Evolutionary conservation across 1,140 invertebrate species (phyloP), one percentile per base, ranked within the genome.

Genomic region (Eriocheir sinensis): DNA sequence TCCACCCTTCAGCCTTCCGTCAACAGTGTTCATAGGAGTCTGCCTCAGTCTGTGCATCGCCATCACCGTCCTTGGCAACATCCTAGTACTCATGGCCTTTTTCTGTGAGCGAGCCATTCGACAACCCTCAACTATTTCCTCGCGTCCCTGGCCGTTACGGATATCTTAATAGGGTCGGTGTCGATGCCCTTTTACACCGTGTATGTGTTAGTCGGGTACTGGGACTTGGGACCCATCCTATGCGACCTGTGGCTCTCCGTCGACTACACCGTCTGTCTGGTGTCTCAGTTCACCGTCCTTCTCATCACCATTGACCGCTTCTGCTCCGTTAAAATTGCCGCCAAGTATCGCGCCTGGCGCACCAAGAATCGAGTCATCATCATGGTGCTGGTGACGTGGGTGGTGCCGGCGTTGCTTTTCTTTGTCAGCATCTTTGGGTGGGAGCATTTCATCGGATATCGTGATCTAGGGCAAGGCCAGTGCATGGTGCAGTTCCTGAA

Each of bases 81-180:
- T 99, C 85, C 97, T 99, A 27, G 99, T 99, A 44, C 97, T 99
- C 36, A 96, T 99, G 53, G 99, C 99, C 36, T 99, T 99, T 97
- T 98, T 99, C 92, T 98, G 99, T 38, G 99, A 99, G 96, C 97
- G 99, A 93, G 98, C 98, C 92, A 99, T 99, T 96, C 98, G 99
- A 83, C 99, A 99, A 96, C 99, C 99, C 2, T 99, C 96, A 99
- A 99, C 97, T 99, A 99, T 97, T 99, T 99, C 97, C 99, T 99
- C 91, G 99, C 99, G 3, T 99, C 99, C 0, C 97, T 99, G 80
- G 99, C 99, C 36, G 98, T 99, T 44, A 99, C 99, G 17, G 99
- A 99, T 97, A 98, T 99, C 97, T 97, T 99, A 93, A 99, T 99
- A 97, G 99, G 99, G 98, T 98, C 98, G 96, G 97, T 99, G 83